phyloP scores from a whole-genome alignment of 2,888 invertebrate genomes.

The Drosophila anceps region DNA sequence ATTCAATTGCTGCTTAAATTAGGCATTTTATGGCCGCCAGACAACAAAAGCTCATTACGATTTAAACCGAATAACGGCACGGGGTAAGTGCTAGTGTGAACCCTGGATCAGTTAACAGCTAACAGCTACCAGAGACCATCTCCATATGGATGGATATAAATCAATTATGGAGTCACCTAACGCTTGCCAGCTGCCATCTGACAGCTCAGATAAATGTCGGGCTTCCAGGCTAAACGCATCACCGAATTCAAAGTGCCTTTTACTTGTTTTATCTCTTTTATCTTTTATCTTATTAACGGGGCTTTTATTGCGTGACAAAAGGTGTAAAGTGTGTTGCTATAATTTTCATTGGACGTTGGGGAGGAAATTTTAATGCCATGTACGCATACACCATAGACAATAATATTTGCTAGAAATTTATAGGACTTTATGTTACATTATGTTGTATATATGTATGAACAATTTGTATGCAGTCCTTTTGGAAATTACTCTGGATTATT shows the following conservation, averaged over 20 bases:
- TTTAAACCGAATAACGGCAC: constrained; percentile 31
- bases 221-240: constrained; percentile 8
- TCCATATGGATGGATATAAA: constrained; percentile 62
- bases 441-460: neutral
- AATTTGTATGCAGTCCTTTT: neutral
- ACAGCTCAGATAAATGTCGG: constrained; percentile 20
- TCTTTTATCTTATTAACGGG: constrained; percentile 14
- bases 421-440: neutral
- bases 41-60: constrained; percentile 62
- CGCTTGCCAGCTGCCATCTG: constrained; percentile 45
- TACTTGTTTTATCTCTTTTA: constrained; percentile 7
- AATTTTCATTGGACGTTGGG: neutral
- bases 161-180: constrained; percentile 64
- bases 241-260: constrained; percentile 24
- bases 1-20: constrained; percentile 70
- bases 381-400: neutral
- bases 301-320: constrained; percentile 16
- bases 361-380: neutral
- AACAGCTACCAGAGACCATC: constrained; percentile 4
- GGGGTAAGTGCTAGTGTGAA: constrained; percentile 39
- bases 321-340: constrained; percentile 7
- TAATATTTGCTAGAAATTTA: neutral
- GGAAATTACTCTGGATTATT: too few relatives aligned
- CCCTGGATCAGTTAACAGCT: constrained; percentile 7
- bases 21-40: constrained; percentile 68